These are phyloP conservation scores for Drosophila nigromelanica DNA, from an alignment of 1,140 invertebrate species.

Conservation along the genomic window DNA sequence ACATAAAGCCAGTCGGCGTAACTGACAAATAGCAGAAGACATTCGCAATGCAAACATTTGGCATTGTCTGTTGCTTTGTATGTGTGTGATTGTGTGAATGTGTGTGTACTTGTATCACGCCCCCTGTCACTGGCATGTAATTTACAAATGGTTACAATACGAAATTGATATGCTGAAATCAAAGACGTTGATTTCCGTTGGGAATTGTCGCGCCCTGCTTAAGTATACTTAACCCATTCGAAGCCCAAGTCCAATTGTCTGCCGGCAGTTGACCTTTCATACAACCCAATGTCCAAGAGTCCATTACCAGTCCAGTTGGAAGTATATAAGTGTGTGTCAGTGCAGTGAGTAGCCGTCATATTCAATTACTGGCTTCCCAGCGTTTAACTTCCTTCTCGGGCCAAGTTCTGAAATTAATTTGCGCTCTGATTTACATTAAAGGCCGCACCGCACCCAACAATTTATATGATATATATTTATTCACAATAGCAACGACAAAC, in stretches of 20 bases:
- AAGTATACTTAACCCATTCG: conserved; percentile 63
- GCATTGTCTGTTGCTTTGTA: conserved; percentile 12
- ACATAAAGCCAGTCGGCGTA: conserved; percentile 55
- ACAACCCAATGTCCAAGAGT: conserved; percentile 46
- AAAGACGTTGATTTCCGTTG: conserved; percentile 81
- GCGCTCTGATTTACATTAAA: conserved; percentile 74
- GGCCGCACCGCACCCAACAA: conserved; percentile 44
- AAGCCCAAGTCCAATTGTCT: conserved; percentile 53
- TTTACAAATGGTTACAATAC: conserved; percentile 36
- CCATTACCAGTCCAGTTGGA: conserved; percentile 16
- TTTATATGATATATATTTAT: conserved; percentile 71
- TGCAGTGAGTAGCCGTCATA: conserved; percentile 56
- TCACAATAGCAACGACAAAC: conserved; percentile 54
- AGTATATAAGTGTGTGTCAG: not conserved
- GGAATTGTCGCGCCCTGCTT: conserved; percentile 55
- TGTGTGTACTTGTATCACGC: conserved; percentile 18
- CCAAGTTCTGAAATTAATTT: conserved; percentile 76
- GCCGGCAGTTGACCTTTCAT: conserved; percentile 56
- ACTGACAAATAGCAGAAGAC: conserved; percentile 45
- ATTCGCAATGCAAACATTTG: conserved; percentile 49
- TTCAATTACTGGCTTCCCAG: conserved; percentile 73
- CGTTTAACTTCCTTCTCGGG: conserved; percentile 64
- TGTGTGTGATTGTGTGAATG: not conserved
- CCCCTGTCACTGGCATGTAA: conserved; percentile 29
- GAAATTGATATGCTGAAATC: conserved; percentile 81